Evolutionary conservation across 1,140 invertebrate species (phyloP).

Genomic region (Diprion similis): DNA sequence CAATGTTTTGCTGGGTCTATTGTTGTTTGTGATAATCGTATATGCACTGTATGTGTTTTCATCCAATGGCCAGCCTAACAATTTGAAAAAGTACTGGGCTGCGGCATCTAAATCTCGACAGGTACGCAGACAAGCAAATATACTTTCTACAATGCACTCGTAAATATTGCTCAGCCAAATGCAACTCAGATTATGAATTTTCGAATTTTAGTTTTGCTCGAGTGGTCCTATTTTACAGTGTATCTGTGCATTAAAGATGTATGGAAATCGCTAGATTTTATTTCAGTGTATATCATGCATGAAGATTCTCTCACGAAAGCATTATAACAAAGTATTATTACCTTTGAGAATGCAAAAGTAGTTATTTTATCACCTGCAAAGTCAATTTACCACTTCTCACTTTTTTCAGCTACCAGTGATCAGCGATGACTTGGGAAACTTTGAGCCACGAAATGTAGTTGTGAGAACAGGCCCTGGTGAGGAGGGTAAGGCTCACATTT

Average conservation of each 20-base stretch:
- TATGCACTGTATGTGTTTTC: constrained; percentile 44
- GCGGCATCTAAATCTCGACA: constrained; percentile 39
- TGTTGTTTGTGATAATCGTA: constrained; percentile 41
- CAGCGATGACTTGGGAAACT: constrained; percentile 65
- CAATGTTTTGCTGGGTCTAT: constrained; percentile 39
- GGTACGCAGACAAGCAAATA: constrained; percentile 29
- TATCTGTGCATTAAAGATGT: no score
- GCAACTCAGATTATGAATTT: no score
- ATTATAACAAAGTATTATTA: constrained; percentile 13
- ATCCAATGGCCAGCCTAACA: constrained; percentile 40
- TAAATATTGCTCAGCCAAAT: no score
- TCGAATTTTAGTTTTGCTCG: no score
- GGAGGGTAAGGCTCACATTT: constrained; percentile 77
- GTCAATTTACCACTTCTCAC: constrained; percentile 9
- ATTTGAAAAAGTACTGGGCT: constrained; percentile 44
- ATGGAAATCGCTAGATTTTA: no score
- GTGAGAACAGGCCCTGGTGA: constrained; percentile 82
- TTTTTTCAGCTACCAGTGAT: constrained; percentile 46
- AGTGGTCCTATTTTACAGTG: no score
- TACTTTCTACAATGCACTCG: no score
- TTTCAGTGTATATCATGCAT: no score
- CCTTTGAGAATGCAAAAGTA: background rate
- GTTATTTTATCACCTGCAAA: constrained; percentile 12
- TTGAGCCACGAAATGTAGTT: constrained; percentile 70
- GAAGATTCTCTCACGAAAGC: no score